These are phyloP conservation scores for Amblyopsis rosae DNA, from an alignment of 2,113 vertebrate species.

Conservation along the genomic window DNA sequence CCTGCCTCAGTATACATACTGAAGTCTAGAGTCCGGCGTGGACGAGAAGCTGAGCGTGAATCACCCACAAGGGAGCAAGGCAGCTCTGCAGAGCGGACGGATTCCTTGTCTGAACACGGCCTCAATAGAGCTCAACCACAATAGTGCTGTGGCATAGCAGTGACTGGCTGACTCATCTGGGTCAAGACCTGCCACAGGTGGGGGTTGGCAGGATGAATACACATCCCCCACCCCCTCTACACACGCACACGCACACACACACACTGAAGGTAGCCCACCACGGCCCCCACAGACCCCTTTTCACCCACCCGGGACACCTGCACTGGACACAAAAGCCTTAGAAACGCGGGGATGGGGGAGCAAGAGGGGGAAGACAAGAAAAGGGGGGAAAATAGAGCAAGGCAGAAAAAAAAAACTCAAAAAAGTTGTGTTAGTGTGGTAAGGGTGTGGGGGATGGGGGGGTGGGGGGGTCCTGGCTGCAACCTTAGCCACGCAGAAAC, in stretches of 20 bases:
- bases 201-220: constrained; percentile 67
- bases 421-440: constrained; percentile 48
- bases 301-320: constrained; percentile 77
- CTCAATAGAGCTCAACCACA: constrained; percentile 52
- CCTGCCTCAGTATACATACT: constrained; percentile 22
- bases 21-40: constrained; percentile 40
- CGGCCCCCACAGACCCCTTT: constrained; percentile 53
- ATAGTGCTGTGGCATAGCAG: constrained; percentile 55
- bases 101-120: constrained; percentile 54
- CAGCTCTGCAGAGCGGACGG: constrained; percentile 35
- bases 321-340: constrained; percentile 75
- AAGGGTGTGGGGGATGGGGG: constrained; percentile 26
- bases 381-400: constrained; percentile 27
- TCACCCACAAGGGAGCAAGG: constrained; percentile 47
- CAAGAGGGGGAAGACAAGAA: constrained; percentile 34
- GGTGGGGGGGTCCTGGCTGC: constrained; percentile 43
- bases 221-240: constrained; percentile 13
- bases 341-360: constrained; percentile 5
- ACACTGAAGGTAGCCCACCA: constrained; percentile 35
- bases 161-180: constrained; percentile 69
- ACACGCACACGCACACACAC: not conserved
- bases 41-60: constrained; percentile 47
- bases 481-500: constrained; percentile 72
- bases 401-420: constrained; percentile 21
- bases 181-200: constrained; percentile 76